Conservation (phyloP, 1,140 invertebrate species). For the Drosophila nasuta region DNA sequence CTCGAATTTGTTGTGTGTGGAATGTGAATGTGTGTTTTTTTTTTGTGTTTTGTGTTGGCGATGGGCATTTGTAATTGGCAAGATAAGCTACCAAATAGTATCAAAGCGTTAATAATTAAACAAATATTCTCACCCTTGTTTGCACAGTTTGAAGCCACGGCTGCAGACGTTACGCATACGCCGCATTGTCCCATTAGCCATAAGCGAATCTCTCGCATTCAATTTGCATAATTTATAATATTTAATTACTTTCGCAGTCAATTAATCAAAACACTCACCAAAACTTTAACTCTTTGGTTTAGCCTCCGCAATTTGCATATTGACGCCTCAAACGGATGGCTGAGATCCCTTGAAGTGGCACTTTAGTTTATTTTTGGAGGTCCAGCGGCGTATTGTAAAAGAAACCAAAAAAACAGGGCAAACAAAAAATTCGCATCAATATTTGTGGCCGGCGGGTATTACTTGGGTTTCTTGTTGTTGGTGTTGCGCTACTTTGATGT, state of each 20-base stretch:
- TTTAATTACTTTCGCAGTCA: slow-evolving; percentile 65
- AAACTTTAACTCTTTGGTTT: slow-evolving; percentile 43
- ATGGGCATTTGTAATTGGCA: slow-evolving; percentile 9
- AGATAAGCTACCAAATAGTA: slow-evolving; percentile 9
- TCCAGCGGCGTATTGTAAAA: slow-evolving; percentile 59
- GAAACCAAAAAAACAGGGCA: slow-evolving; percentile 44
- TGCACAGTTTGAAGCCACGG: neutral
- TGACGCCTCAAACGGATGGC: slow-evolving; percentile 48
- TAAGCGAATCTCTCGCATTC: slow-evolving; percentile 33
- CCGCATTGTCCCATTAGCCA: slow-evolving; percentile 48
- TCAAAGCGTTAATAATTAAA: neutral
- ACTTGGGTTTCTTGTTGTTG: slow-evolving; percentile 28
- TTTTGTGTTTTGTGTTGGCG: neutral
- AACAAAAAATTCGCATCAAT: slow-evolving; percentile 61
- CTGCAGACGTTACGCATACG: slow-evolving; percentile 58
- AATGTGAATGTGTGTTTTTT: slow-evolving; percentile 40
- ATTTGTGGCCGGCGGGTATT: slow-evolving; percentile 45
- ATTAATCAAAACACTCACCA: slow-evolving; percentile 56
- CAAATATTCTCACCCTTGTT: slow-evolving; percentile 34
- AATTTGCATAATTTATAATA: slow-evolving; percentile 61
- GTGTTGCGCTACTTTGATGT: slow-evolving; percentile 42
- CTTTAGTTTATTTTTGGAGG: slow-evolving; percentile 44
- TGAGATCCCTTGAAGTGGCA: slow-evolving; percentile 43
- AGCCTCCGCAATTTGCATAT: slow-evolving; percentile 62
- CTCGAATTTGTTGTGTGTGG: slow-evolving; percentile 3